Evolutionary conservation across 2,888 invertebrate species (phyloP).

Genomic region (Agelastica alni): DNA sequence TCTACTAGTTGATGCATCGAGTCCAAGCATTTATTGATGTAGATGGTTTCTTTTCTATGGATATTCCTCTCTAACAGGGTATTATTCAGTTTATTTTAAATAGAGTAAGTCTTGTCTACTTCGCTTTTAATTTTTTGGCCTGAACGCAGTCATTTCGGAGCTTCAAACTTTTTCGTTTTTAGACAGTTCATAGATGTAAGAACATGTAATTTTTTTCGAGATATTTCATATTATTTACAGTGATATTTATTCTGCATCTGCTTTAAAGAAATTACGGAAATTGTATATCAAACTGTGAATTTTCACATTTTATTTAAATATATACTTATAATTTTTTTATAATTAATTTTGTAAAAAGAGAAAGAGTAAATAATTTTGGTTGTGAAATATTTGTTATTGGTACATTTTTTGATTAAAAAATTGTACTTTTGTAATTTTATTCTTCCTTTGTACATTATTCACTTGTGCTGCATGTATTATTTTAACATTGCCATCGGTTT

Average conservation of each 20-base stretch:
- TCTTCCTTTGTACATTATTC: slow-evolving; percentile 34
- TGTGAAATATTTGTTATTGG: slow-evolving; percentile 48
- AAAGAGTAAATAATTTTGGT: slow-evolving; percentile 42
- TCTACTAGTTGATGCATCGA: too few species aligned
- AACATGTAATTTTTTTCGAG: slow-evolving; percentile 37
- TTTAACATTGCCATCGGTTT: too few species aligned
- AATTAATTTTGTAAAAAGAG: slow-evolving; percentile 41
- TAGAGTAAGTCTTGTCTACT: too few species aligned
- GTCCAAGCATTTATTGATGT: too few species aligned
- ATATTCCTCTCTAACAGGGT: too few species aligned
- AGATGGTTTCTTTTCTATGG: too few species aligned
- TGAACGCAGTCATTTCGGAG: neutral
- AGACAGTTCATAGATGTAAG: slow-evolving; percentile 18
- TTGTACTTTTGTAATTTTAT: slow-evolving; percentile 34
- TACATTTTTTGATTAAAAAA: slow-evolving; percentile 24
- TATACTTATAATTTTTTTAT: slow-evolving; percentile 27
- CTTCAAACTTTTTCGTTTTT: slow-evolving; percentile 8
- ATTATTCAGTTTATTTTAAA: too few species aligned
- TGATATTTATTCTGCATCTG: slow-evolving; percentile 27
- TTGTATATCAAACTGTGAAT: slow-evolving; percentile 20
- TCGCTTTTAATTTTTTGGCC: too few species aligned
- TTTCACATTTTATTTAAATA: slow-evolving; percentile 22
- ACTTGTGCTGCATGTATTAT: slow-evolving; percentile 36
- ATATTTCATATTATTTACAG: slow-evolving; percentile 30
- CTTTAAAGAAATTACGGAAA: slow-evolving; percentile 23